Evolutionary conservation across 2,888 invertebrate genomes (phyloP), one percentile per base, ranked within the genome.

Genomic region (Cancer borealis): DNA sequence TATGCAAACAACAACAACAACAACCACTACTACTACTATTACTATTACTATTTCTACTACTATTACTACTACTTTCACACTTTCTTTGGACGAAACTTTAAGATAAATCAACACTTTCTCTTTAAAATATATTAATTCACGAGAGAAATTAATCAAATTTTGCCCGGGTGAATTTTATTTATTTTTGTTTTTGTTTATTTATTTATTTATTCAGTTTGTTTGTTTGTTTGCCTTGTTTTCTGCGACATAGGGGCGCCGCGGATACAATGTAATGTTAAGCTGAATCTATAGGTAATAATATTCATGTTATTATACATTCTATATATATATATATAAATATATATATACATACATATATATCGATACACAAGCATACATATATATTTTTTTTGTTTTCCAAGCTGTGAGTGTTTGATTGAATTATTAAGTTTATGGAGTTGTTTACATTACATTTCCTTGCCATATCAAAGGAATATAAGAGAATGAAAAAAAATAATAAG

Each of bases 271-370:
- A 49, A n/a, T n/a, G 6, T 46, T 46, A 47, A n/a, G n/a, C 3
- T 8, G 21, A 91, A n/a, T 39, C 60, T 91, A 66, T 54, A 66
- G 66, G 66, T 66, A 66, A n/a, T 66, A n/a, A 66, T 66, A 66
- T n/a, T 66, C 14, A 21, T 66, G n/a, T n/a, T 66, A 66, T n/a
- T n/a, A 21, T 66, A 39, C 14, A 39, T 10, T 21, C 12, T 88
- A 92, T 88, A 88, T 14, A 54, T 88, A 92, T 88, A 87, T 49
- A 92, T 39, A 92, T 39, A 88, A 21, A 88, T 21, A 88, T 17
- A 54, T 39, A 88, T 17, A 54, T 47, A 88, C 17, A 88, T 54
- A 92, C 46, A 88, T 26, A 92, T 26, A 92, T 26, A 92, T 46
- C 30, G 30, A 92, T 6, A 91, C 26, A 91, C 17, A 91, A 3